phyloP scores from a whole-genome alignment of 2,888 invertebrate genomes.

The Amiota communis region DNA sequence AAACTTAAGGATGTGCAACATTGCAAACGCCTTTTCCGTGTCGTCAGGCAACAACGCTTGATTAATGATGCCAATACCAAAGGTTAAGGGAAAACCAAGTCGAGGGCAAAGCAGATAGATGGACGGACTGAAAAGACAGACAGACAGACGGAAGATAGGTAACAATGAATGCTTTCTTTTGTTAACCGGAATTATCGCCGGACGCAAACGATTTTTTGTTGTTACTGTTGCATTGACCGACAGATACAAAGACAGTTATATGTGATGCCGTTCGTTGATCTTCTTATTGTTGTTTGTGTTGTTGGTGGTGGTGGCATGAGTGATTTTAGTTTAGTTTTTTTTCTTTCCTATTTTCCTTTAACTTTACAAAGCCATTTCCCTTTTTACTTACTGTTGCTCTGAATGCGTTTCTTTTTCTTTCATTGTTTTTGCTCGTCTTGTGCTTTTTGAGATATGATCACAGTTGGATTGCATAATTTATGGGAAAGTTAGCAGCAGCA shows the following conservation, averaged over 20 bases:
- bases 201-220: neutral
- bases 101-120: neutral
- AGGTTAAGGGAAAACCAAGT: neutral
- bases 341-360: neutral
- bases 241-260: neutral
- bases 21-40: conserved; percentile 25
- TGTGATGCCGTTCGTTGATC: neutral
- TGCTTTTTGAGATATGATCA: neutral
- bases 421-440: neutral
- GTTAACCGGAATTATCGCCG: conserved; percentile 6
- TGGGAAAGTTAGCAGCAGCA: conserved; percentile 27
- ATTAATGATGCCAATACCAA: conserved; percentile 16
- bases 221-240: neutral
- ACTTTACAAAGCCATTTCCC: neutral
- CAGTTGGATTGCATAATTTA: conserved; percentile 34
- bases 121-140: neutral
- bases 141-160: neutral
- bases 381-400: neutral
- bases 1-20: conserved; percentile 23
- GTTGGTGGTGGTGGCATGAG: neutral
- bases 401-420: neutral
- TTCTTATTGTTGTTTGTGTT: neutral
- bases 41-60: conserved; percentile 11
- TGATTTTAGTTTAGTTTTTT: neutral
- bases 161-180: too few relatives aligned